Evolutionary conservation across 1,140 invertebrate genomes (phyloP).

Genomic region (Sitobion miscanthi): DNA sequence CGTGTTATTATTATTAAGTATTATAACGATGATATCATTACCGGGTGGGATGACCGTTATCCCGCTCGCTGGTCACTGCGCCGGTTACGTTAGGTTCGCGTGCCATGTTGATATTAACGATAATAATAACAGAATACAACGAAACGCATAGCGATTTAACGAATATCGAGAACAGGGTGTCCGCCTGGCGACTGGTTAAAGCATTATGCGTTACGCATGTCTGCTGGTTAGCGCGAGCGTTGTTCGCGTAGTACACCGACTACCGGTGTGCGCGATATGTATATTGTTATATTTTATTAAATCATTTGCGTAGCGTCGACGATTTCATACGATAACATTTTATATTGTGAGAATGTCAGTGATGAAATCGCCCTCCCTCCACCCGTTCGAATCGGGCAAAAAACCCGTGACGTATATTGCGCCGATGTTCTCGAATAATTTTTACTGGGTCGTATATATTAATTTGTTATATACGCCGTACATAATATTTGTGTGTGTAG

Average conservation of each 20-base stretch:
- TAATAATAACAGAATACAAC: neutral
- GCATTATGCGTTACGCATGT: neutral
- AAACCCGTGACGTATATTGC: neutral
- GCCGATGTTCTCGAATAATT: neutral
- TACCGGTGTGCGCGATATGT: neutral
- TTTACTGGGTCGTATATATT: too few species aligned
- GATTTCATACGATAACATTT: neutral
- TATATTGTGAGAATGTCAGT: neutral
- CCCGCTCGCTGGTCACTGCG: too few species aligned
- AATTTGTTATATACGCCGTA: neutral
- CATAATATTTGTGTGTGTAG: neutral
- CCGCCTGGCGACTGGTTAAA: too few species aligned
- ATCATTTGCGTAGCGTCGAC: neutral
- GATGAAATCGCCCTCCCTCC: neutral
- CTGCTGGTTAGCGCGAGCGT: neutral
- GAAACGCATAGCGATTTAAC: neutral
- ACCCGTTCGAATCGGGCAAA: neutral
- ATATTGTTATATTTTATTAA: neutral
- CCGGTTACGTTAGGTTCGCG: neutral
- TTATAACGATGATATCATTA: neutral
- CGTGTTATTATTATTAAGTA: too few species aligned
- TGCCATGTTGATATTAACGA: neutral
- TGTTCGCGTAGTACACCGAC: too few species aligned
- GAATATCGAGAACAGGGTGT: neutral
- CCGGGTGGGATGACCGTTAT: neutral